phyloP scores from a whole-genome alignment of 1,140 invertebrate species.

The Drosophila orosa region DNA sequence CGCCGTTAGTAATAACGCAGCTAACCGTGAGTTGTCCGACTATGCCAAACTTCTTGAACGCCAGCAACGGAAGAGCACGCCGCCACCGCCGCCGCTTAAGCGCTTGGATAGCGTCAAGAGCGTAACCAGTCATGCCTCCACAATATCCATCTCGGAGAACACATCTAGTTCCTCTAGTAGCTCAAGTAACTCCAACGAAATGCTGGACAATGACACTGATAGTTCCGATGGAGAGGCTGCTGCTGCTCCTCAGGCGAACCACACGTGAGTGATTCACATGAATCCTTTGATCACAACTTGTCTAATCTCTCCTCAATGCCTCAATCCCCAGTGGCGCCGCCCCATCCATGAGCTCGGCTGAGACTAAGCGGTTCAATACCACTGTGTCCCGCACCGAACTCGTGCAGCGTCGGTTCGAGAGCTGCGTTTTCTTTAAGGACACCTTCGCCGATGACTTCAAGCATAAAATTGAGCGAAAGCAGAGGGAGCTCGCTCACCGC shows the following conservation, averaged over 20 bases:
- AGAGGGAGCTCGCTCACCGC: not conserved
- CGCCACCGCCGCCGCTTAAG: not conserved
- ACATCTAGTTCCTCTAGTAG: not conserved
- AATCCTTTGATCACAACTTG: not conserved
- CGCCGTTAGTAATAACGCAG: not conserved
- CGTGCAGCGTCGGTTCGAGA: conserved; percentile 33
- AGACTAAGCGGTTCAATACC: not conserved
- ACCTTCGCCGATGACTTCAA: conserved; percentile 17
- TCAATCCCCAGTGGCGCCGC: not conserved
- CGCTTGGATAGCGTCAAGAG: not conserved
- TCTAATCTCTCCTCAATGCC: not conserved
- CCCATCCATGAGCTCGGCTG: not conserved
- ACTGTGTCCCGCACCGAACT: not conserved
- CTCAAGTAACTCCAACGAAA: not conserved
- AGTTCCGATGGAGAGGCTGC: not conserved
- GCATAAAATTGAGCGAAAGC: not conserved
- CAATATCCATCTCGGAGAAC: not conserved
- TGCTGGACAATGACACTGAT: not conserved
- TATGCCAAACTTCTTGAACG: conserved; percentile 25
- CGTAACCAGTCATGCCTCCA: conserved; percentile 14
- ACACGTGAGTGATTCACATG: not conserved
- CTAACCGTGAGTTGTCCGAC: not conserved
- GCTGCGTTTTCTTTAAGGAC: conserved; percentile 34
- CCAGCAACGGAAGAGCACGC: not conserved
- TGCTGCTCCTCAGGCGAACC: not conserved